Base-by-base conservation (phyloP, 2,113 vertebrate species). In the Triplophysa tibetana region DNA sequence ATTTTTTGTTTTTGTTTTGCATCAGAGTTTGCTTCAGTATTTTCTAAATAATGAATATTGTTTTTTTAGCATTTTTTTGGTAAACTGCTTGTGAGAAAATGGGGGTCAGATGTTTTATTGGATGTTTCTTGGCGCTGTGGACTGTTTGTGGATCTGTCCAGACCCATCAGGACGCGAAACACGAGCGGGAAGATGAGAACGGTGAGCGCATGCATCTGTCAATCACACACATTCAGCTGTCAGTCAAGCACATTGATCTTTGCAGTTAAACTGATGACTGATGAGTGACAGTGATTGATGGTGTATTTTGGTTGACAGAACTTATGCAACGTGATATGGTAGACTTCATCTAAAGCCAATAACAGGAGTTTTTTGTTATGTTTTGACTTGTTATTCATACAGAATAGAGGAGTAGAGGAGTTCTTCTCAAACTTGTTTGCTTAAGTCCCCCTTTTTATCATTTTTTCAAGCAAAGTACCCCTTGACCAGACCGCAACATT, bases 201-300 rank as follows among this genome's bases (percentile, higher is more conserved):
- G 91, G 92, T 92, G 80, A 88, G 90, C 72, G 61, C 33, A 38
- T 38, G 33, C 69, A 65, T 24, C 60, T 77, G 74, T 65, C 74
- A 77, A 38, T 65, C 61, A 54, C 33, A 76, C 74, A 62, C 38
- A 2, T 12, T 10, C 33, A 61, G 4, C 41, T 76, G 60, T 64
- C 74, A 76, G 8, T 64, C 41, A 50, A 63, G 48, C 60, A 23
- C 62, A 13, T 45, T 63, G 60, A 21, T 60, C 11, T 74, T 17
- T 41, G 29, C n/a, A 9, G 19, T 52, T 12, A 69, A 11, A 29
- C 41, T 43, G 41, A 1, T 43, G 12, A 56, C 17, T 58, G 72
- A 45, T 48, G n/a, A 6, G n/a, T 12, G 19, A 21, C 19, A 21
- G 54, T n/a, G 19, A 56, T 19, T 8, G 17, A 56, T 56, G 33